phyloP scores from a whole-genome alignment of 2,113 vertebrate species.

The Bufo gargarizans region DNA sequence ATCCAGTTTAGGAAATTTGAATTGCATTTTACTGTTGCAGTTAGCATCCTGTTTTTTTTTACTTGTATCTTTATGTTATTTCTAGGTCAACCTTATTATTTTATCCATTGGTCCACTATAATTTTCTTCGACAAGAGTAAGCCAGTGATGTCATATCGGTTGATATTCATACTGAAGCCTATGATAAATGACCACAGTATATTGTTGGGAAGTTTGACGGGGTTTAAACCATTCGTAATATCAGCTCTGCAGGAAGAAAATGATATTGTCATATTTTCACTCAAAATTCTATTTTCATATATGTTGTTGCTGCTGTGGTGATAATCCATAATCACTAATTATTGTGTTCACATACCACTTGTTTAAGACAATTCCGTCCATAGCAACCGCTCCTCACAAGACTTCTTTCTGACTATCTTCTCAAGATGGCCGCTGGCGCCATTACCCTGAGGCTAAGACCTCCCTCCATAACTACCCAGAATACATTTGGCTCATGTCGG shows the following conservation, averaged over 20 bases:
- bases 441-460: no score
- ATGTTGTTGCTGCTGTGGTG: no score
- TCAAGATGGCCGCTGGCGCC: no score
- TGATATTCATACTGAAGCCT: slow-evolving; percentile 13
- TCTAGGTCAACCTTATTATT: slow-evolving; percentile 45
- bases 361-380: no score
- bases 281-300: no score
- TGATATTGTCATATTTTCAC: neutral
- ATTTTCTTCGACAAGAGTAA: slow-evolving; percentile 18
- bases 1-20: slow-evolving; percentile 66
- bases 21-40: slow-evolving; percentile 13
- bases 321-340: no score
- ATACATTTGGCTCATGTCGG: no score
- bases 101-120: slow-evolving; percentile 35
- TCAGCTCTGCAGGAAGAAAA: neutral
- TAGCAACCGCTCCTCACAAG: no score
- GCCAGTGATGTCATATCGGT: slow-evolving; percentile 17
- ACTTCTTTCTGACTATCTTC: no score
- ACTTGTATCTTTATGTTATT: slow-evolving; percentile 23
- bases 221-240: slow-evolving; percentile 15
- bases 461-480: no score
- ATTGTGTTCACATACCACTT: no score
- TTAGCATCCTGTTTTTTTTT: neutral
- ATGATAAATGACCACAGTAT: slow-evolving; percentile 16
- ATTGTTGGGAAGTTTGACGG: slow-evolving; percentile 28